Evolutionary conservation across 2,888 invertebrate species (phyloP).

Genomic region (Hydropsyche betteni): DNA sequence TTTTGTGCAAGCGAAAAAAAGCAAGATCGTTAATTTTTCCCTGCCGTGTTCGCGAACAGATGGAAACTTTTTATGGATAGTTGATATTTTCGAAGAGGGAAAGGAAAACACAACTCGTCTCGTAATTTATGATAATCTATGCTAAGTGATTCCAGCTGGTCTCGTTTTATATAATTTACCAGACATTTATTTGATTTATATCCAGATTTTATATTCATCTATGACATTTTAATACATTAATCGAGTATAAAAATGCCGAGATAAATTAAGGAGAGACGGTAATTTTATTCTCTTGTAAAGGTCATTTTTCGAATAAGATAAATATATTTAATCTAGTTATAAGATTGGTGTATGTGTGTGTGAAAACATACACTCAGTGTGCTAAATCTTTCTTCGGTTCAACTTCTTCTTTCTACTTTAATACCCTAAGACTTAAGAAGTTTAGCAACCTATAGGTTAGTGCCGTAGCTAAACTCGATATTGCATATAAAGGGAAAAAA

Average conservation of each 20-base stretch:
- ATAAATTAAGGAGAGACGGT: not conserved
- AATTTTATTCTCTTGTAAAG: too few species aligned
- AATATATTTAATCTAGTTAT: too few species aligned
- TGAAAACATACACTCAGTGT: conserved; percentile 29
- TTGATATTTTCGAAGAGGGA: conserved; percentile 21
- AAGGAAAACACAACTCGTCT: conserved; percentile 15
- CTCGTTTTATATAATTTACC: conserved; percentile 38
- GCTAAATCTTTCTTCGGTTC: conserved; percentile 27
- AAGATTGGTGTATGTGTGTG: not conserved
- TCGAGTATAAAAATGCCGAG: too few species aligned
- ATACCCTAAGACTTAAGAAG: conserved; percentile 34
- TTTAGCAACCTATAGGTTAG: conserved; percentile 30
- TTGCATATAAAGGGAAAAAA: conserved; percentile 20
- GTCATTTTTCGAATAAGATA: too few species aligned
- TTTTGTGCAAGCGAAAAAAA: conserved; percentile 4
- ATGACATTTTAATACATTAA: conserved; percentile 21
- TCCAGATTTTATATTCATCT: conserved; percentile 37
- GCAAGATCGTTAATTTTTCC: conserved; percentile 26
- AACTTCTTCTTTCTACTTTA: conserved; percentile 34
- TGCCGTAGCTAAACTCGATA: conserved; percentile 26
- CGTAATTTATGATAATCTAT: conserved; percentile 39
- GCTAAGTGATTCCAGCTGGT: conserved; percentile 37
- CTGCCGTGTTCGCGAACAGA: conserved; percentile 26
- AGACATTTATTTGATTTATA: conserved; percentile 41
- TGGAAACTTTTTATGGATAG: conserved; percentile 31